A percentile compares a stretch with the other conserved stretches of the same genome.
Conservation (phyloP, 2,797 vertebrate genomes). For the Mionectes olivaceus region DNA sequence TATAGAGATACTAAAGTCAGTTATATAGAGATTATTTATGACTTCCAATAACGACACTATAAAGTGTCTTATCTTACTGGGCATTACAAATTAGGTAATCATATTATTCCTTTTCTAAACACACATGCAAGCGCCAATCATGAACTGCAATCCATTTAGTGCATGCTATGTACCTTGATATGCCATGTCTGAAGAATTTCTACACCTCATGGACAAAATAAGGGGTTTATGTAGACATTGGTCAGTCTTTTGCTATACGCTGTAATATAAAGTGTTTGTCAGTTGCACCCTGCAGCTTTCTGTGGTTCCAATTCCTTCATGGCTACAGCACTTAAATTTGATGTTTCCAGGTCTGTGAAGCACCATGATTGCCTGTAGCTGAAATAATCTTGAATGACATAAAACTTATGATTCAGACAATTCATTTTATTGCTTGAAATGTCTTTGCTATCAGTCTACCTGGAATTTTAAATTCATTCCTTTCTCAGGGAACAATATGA, state of each 20-base stretch:
- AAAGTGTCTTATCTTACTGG: background rate
- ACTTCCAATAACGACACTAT: background rate
- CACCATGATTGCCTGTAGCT: background rate
- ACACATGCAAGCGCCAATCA: background rate
- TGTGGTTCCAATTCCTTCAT: background rate
- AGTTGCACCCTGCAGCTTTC: background rate
- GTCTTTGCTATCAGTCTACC: background rate
- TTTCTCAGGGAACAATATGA: background rate
- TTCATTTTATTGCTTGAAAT: background rate
- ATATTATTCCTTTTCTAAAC: background rate
- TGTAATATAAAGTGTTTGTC: background rate
- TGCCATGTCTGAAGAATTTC: background rate
- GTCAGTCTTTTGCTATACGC: background rate
- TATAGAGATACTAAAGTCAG: background rate
- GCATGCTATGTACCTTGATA: fast-evolving
- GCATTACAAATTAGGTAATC: background rate
- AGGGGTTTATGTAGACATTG: background rate
- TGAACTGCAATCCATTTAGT: background rate
- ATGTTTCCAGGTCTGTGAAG: background rate
- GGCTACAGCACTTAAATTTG: background rate
- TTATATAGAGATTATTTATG: background rate
- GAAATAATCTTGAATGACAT: background rate
- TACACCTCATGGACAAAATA: background rate
- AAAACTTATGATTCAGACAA: background rate
- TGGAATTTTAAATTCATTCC: background rate